Conservation (phyloP, 2,888 invertebrate species). For the Aspidapion aeneum region DNA sequence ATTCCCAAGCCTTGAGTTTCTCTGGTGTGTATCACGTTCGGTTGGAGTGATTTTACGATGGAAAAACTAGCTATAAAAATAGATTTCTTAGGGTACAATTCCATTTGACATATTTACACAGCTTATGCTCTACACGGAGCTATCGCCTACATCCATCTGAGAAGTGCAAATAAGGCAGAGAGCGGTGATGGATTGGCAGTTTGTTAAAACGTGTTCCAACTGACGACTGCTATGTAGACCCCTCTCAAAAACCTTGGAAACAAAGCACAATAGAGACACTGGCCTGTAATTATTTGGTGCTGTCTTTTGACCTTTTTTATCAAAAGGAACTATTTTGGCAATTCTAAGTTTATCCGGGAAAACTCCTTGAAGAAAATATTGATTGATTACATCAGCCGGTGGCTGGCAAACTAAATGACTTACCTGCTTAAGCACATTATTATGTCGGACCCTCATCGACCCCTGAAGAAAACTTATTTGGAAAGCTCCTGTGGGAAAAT, state of each 20-base stretch:
- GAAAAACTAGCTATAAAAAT: conserved; percentile 14
- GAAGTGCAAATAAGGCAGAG: no score
- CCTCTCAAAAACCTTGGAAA: neutral
- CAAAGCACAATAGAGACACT: neutral
- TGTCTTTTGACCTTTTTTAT: neutral
- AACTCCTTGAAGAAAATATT: neutral
- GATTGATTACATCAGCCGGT: neutral
- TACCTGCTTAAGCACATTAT: no score
- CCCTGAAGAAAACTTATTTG: no score
- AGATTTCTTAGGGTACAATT: neutral
- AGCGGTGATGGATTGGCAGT: no score
- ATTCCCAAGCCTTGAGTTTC: conserved; percentile 32
- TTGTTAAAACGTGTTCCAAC: no score
- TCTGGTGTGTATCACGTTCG: conserved; percentile 25
- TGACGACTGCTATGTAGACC: no score
- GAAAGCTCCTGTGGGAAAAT: no score
- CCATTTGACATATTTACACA: conserved; percentile 9
- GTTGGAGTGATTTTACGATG: conserved; percentile 12
- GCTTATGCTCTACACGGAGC: no score
- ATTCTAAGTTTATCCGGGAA: neutral
- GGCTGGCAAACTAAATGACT: neutral
- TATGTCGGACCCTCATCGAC: no score
- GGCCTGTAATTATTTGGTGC: neutral
- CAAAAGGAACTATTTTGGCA: neutral
- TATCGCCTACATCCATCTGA: no score